These are phyloP conservation scores for Moxostoma hubbsi DNA, from an alignment of 2,797 vertebrate species.

Conservation along the genomic window DNA sequence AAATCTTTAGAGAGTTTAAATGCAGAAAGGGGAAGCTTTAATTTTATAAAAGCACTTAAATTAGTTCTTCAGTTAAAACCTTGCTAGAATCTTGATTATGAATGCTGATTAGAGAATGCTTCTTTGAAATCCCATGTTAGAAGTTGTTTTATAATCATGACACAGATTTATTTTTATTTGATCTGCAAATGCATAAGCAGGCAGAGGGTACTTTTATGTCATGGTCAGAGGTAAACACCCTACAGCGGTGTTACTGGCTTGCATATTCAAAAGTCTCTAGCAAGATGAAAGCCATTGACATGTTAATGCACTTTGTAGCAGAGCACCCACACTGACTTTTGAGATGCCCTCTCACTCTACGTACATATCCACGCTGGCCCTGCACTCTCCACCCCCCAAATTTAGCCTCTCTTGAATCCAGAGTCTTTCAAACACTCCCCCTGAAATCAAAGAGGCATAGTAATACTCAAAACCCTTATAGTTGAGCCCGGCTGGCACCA, in stretches of 20 bases:
- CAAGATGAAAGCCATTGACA: slow-evolving; percentile 63
- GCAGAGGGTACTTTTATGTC: slow-evolving; percentile 24
- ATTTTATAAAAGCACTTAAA: too few relatives aligned
- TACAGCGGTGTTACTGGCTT: slow-evolving; percentile 30
- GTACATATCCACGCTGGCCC: slow-evolving; percentile 44
- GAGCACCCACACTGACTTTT: slow-evolving; percentile 53
- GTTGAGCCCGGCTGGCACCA: slow-evolving; percentile 63
- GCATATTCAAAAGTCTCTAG: slow-evolving; percentile 38
- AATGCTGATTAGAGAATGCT: not conserved
- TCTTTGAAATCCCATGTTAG: not conserved
- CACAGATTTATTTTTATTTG: slow-evolving; percentile 2
- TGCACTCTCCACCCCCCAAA: slow-evolving; percentile 29
- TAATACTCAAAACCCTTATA: slow-evolving; percentile 58
- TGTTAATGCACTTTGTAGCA: slow-evolving; percentile 60
- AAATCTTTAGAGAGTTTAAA: too few relatives aligned
- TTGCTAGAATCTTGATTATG: not conserved
- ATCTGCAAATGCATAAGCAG: slow-evolving; percentile 28
- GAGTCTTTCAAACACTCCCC: slow-evolving; percentile 65
- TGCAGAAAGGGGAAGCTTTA: too few relatives aligned
- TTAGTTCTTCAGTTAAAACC: too few relatives aligned
- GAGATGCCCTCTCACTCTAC: slow-evolving; percentile 32
- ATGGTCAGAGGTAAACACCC: slow-evolving; percentile 54
- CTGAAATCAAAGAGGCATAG: slow-evolving; percentile 73
- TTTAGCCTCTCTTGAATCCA: slow-evolving; percentile 40
- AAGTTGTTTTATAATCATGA: not conserved